Evolutionary conservation across 2,888 invertebrate genomes (phyloP).

Genomic region (Mimumesa dahlbomi): DNA sequence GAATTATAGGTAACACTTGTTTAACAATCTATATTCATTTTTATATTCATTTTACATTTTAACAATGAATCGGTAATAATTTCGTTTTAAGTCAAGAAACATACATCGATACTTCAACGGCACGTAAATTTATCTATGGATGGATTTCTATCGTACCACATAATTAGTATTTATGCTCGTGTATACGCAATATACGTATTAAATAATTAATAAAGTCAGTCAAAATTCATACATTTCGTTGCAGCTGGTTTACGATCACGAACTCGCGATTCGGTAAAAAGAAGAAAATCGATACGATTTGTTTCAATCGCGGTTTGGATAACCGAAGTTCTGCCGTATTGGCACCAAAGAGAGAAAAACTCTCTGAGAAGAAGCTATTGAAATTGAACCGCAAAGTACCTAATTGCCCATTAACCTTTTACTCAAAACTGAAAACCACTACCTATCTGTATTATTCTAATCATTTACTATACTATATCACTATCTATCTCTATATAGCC

Average conservation of each 20-base stretch:
- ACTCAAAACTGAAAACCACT: conserved; percentile 8
- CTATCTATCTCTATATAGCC: conserved; percentile 21
- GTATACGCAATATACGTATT: conserved; percentile 10
- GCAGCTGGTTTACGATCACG: conserved; percentile 10
- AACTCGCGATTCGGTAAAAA: conserved; percentile 13
- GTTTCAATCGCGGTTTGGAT: not conserved
- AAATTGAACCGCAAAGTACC: conserved; percentile 5
- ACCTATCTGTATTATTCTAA: conserved; percentile 1
- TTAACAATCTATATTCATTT: conserved; percentile 53
- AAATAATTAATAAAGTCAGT: conserved; percentile 45
- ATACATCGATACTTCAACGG: conserved; percentile 29
- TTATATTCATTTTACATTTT: conserved; percentile 52
- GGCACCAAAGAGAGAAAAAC: conserved; percentile 14
- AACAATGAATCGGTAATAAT: conserved; percentile 57
- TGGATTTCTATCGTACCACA: conserved; percentile 53
- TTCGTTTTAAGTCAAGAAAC: conserved; percentile 41
- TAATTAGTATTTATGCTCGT: conserved; percentile 4
- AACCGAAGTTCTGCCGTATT: conserved; percentile 6
- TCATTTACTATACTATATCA: conserved; percentile 2
- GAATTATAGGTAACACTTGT: conserved; percentile 19
- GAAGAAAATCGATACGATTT: not conserved
- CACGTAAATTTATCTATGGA: conserved; percentile 50
- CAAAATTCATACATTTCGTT: conserved; percentile 47
- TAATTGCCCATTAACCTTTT: conserved; percentile 32
- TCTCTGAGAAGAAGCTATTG: not conserved